Conservation (phyloP, 2,113 vertebrate species). For the Sialia sialis region DNA sequence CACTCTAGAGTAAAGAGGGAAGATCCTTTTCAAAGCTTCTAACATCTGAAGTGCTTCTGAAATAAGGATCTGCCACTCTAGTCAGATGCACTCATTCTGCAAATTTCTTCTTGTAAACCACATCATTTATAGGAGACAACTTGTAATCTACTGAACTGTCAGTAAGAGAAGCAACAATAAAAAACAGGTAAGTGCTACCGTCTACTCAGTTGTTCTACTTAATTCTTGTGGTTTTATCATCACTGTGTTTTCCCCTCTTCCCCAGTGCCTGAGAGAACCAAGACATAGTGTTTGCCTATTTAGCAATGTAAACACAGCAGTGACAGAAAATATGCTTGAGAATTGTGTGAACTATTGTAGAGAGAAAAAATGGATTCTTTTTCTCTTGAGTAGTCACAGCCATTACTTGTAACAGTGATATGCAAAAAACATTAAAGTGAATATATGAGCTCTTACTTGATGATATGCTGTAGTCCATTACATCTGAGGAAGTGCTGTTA, state of each 20-base stretch:
- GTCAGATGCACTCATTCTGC: background rate
- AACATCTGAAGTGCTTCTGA: background rate
- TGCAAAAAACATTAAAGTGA: conserved; percentile 42
- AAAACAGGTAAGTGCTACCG: background rate
- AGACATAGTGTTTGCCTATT: background rate
- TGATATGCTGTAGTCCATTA: background rate
- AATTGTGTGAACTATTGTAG: background rate
- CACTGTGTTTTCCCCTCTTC: background rate
- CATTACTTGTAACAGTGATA: background rate
- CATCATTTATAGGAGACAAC: background rate
- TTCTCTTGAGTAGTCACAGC: background rate
- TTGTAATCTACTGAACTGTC: background rate
- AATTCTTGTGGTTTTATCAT: background rate
- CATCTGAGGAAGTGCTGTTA: conserved; percentile 40
- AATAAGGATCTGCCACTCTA: background rate
- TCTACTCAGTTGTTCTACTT: background rate
- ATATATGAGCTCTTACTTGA: conserved; percentile 11
- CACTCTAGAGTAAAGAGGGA: background rate
- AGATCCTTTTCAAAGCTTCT: background rate
- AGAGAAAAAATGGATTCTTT: background rate
- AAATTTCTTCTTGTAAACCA: background rate
- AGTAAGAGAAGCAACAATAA: background rate
- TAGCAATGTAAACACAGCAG: background rate
- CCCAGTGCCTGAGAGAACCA: background rate
- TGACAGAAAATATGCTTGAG: background rate